Base-by-base conservation (phyloP, 2,113 vertebrate genomes). In the Urocynchramus pylzowi region DNA sequence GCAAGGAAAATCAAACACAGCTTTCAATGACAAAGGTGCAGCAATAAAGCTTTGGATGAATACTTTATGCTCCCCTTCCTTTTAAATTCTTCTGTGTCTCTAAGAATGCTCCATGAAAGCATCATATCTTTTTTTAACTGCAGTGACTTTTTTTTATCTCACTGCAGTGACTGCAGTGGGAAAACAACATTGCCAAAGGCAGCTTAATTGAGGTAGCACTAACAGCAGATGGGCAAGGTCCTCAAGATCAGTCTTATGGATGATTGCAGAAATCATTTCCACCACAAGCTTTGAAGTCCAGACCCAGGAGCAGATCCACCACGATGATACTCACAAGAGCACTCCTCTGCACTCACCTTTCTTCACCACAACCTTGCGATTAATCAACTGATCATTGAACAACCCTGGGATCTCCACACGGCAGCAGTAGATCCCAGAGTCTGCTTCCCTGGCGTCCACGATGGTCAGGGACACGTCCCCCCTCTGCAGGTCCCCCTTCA, bases 401-500 rank as follows among this genome's bases (percentile, higher is more conserved):
- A 2, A 96, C 6, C 99, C 98, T 0, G 20, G 11, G 65, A 98
- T 33, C 84, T 98, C 97, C 31, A 99, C 82, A 5, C 98, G 98
- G 89, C 99, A 99, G 95, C 98, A 98, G 18, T 99, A 99, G 2
- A 4, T 41, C 17, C 98, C 98, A 4, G 94, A 90, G 77, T 99
- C 99, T 5, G 61, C 41, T 75, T 65, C 45, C 30, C 28, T 31
- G 8, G 94, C 93, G 0, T 94, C 45, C 30, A 91, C 2, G 10
- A 99, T 98, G 0, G 98, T 99, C 90, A 99, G 96, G 44, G 98
- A 98, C 64, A 99, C 96, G 0, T 98, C 63, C 1, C 99, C 98
- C 1, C 7, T 14, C 0, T 0, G 1, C 71, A 98, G 44, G 3
- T 52, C 6, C 49, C 98, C 98, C 13, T 78, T 67, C 44, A 99